These are phyloP conservation scores for Carapus acus DNA, from an alignment of 2,797 vertebrate species.

Conservation along the genomic window DNA sequence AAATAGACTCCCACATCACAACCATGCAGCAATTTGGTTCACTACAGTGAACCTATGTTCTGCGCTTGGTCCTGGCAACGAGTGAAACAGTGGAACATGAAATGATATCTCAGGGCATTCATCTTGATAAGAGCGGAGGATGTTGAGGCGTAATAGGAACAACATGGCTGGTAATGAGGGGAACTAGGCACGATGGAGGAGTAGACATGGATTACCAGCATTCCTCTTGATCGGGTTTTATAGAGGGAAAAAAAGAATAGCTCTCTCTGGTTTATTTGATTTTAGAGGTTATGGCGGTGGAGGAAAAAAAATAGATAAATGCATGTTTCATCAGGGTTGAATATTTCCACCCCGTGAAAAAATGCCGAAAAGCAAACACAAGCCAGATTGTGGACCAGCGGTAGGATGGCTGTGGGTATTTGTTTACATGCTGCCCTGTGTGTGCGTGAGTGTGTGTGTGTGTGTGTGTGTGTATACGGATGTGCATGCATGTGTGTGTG, in stretches of 20 bases:
- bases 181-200: conserved; percentile 59
- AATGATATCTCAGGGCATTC: conserved; percentile 66
- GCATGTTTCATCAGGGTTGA: conserved; percentile 72
- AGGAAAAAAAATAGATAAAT: conserved; percentile 66
- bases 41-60: conserved; percentile 58
- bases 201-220: conserved; percentile 68
- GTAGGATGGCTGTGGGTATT: conserved; percentile 66
- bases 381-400: conserved; percentile 68
- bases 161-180: conserved; percentile 70
- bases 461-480: conserved; percentile 69
- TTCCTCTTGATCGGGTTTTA: conserved; percentile 70
- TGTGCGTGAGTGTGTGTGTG: conserved; percentile 23
- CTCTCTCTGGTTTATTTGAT: conserved; percentile 71
- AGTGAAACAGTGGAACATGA: conserved; percentile 54
- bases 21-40: conserved; percentile 62
- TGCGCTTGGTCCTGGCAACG: conserved; percentile 52
- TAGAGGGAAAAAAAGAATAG: conserved; percentile 63
- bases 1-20: conserved; percentile 44
- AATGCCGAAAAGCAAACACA: conserved; percentile 69
- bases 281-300: conserved; percentile 64
- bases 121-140: conserved; percentile 68
- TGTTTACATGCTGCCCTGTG: conserved; percentile 62
- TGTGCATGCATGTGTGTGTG: conserved; percentile 39
- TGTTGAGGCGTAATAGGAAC: conserved; percentile 68
- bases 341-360: conserved; percentile 71